Conservation (phyloP, 2,797 vertebrate species). For the Enteromius anoplus region DNA sequence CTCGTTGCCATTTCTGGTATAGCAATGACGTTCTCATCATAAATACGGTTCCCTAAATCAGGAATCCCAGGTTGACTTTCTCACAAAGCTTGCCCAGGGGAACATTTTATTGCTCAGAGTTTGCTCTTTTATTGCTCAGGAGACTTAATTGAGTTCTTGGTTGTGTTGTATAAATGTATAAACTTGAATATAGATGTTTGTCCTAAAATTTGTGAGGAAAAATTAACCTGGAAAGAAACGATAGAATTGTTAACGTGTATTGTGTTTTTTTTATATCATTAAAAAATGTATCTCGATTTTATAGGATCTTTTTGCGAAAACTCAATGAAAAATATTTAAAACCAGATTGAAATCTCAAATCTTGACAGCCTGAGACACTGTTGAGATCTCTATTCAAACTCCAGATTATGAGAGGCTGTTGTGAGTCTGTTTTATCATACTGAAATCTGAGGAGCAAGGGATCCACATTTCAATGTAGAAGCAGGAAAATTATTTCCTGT, state of each 20-base stretch:
- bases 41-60: slow-evolving; percentile 22
- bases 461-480: too few relatives aligned
- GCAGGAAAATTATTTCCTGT: neutral
- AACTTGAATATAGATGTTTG: neutral
- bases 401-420: neutral
- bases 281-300: neutral
- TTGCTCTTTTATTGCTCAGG: slow-evolving; percentile 9
- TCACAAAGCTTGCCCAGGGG: neutral
- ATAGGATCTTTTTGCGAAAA: neutral
- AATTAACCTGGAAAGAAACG: neutral
- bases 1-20: slow-evolving; percentile 38
- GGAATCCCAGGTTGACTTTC: slow-evolving; percentile 7
- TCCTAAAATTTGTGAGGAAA: neutral
- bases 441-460: neutral
- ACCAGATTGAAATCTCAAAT: neutral
- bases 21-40: slow-evolving; percentile 15
- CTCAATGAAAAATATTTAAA: neutral
- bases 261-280: neutral
- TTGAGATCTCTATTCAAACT: neutral
- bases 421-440: neutral
- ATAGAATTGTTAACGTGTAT: neutral
- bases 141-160: neutral
- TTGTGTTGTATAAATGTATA: neutral
- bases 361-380: neutral
- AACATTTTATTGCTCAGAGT: slow-evolving; percentile 6